Conservation (phyloP, 1,140 invertebrate genomes). For the Arion vulgaris region DNA sequence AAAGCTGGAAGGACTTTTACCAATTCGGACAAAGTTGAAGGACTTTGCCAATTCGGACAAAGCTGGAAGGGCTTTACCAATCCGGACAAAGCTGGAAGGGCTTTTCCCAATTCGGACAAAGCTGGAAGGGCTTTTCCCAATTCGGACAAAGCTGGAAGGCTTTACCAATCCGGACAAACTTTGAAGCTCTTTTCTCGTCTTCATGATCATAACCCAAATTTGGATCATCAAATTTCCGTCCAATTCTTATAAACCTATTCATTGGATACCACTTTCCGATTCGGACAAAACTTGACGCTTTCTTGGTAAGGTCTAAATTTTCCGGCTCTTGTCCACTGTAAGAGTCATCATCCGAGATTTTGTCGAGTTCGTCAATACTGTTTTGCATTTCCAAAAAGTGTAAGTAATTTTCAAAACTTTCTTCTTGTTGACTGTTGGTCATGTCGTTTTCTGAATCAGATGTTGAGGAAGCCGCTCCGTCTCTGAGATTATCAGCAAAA, state of each 20-base stretch:
- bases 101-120: too few species aligned
- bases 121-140: too few species aligned
- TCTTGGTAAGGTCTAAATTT: conserved; percentile 3
- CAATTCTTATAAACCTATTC: conserved; percentile 27
- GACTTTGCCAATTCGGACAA: conserved; percentile 13
- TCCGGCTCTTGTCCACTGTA: neutral
- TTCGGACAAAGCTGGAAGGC: conserved; percentile 9
- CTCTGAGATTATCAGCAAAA: neutral
- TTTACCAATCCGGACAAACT: neutral
- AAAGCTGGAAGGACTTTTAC: conserved; percentile 31
- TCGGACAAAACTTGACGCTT: conserved; percentile 17
- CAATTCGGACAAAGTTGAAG: neutral
- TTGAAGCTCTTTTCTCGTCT: neutral
- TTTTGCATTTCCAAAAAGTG: neutral
- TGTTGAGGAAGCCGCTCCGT: neutral
- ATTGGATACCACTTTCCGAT: conserved; percentile 12
- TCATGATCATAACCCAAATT: neutral
- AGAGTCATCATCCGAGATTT: neutral
- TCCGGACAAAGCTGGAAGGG: conserved; percentile 10
- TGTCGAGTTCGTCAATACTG: neutral
- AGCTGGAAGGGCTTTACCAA: conserved; percentile 1
- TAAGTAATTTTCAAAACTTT: neutral
- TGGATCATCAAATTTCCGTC: neutral
- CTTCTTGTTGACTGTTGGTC: too few species aligned
- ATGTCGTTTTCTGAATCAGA: neutral